A percentile compares a stretch with the other conserved stretches of the same genome.
Evolutionary conservation across 2,113 vertebrate genomes (phyloP).

Genomic region (Ptychochromis oligacanthus): DNA sequence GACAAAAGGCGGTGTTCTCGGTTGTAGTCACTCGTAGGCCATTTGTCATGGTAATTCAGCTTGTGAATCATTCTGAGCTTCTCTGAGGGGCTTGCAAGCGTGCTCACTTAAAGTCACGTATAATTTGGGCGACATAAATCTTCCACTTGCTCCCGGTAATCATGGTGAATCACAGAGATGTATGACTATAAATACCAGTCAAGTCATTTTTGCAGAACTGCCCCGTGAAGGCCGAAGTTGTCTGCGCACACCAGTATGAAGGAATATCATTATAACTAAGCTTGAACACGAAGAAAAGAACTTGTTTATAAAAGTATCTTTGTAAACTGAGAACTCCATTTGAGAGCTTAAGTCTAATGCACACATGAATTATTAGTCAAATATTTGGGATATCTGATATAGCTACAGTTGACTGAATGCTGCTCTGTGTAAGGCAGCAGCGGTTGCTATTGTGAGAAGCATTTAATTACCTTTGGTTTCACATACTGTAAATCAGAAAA

Average conservation of each 20-base stretch:
- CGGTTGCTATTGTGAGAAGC: constrained; percentile 43
- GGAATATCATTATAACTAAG: background rate
- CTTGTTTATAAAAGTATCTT: background rate
- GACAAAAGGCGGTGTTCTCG: constrained; percentile 38
- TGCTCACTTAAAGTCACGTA: constrained; percentile 22
- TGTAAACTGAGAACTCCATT: background rate
- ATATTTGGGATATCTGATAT: constrained; percentile 8
- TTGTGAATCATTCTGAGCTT: constrained; percentile 46
- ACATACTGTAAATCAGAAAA: constrained; percentile 58
- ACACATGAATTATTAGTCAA: background rate
- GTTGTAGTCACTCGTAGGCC: background rate
- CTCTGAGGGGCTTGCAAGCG: constrained; percentile 24
- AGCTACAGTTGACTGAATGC: constrained; percentile 30
- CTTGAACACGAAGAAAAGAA: background rate
- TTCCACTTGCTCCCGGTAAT: constrained; percentile 41
- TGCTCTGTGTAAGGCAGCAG: constrained; percentile 23
- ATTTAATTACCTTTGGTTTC: constrained; percentile 56
- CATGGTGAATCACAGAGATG: constrained; percentile 41
- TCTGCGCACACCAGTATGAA: background rate
- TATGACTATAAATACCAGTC: constrained; percentile 40
- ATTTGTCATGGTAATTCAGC: constrained; percentile 53
- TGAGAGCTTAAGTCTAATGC: background rate
- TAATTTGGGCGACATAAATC: constrained; percentile 68
- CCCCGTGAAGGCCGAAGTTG: background rate
- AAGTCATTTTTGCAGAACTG: constrained; percentile 1